Evolutionary conservation across 1,140 invertebrate species (phyloP).

Genomic region (Gyrodactylus bullatarudis): DNA sequence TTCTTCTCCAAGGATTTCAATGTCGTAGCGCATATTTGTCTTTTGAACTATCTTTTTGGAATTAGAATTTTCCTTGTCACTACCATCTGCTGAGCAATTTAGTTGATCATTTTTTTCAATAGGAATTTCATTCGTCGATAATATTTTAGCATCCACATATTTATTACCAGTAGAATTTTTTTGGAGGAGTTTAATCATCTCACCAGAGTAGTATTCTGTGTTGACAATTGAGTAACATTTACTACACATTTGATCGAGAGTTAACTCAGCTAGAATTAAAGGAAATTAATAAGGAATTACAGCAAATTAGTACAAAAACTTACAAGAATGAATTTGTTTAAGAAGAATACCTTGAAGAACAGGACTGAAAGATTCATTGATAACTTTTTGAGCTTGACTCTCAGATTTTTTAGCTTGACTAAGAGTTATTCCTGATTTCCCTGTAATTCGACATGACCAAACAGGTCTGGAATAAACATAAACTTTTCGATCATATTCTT

Average conservation of each 20-base stretch:
- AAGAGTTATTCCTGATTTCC: slow-evolving; percentile 20
- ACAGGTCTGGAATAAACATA: slow-evolving; percentile 13
- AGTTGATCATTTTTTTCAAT: background rate
- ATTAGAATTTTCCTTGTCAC: background rate
- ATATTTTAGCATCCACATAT: background rate
- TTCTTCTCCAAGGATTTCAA: background rate
- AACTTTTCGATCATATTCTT: background rate
- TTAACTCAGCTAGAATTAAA: background rate
- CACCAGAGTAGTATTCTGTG: background rate
- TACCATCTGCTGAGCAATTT: background rate
- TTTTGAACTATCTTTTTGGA: background rate
- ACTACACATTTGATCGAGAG: background rate
- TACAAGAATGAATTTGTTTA: no score
- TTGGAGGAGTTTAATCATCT: background rate
- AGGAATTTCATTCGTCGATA: background rate
- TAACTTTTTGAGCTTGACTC: background rate
- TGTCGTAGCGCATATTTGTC: background rate
- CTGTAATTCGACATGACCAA: slow-evolving; percentile 23
- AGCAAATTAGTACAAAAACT: no score
- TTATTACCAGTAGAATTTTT: background rate
- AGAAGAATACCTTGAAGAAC: background rate
- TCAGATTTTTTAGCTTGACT: slow-evolving; percentile 21
- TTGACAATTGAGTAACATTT: background rate
- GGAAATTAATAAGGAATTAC: no score
- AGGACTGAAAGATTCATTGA: background rate